Base-by-base conservation (phyloP, 2,888 invertebrate genomes). In the Synanthedon andrenaeformis region DNA sequence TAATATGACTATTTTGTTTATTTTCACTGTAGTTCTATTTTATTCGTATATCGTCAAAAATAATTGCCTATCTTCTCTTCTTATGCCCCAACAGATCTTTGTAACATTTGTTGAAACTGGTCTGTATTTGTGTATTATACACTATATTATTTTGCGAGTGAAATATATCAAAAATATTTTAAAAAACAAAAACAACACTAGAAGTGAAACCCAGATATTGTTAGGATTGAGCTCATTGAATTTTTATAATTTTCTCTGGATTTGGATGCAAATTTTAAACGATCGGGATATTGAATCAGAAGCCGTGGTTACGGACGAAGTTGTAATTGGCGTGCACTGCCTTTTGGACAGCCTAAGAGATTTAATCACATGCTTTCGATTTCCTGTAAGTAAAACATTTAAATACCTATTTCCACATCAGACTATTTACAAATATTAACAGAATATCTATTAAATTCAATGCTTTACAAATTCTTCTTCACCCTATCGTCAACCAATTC, bases 101-200 rank as follows among this genome's bases (percentile, higher is more conserved):
- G 11, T 45, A 6, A 45, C 6, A 13, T 45, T 3, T 14, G 56
- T 66, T 12, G 73, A 78, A 55, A 66, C 71, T 23, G 45, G 64
- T 12, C 62, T 75, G 41, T 57, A 65, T 14, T 67, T 64, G 35
- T 58, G 62, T 4, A 64, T 79, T 13, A 55, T 79, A 8, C 56
- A 60, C 51, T 67, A 71, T 23, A 56, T 79, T 42, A 59, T 52
- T 17, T 56, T 61, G 51, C 63, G 78, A 57, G 58, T 74, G 3
- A 59, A 65, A 52, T 69, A 71, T 54, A 59, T 77, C 0, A 77
- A 77, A 53, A 56, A 63, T 19, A 42, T 60, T 48, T 54, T 77
- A 23, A 51, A 58, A 45, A 61, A 55, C 4, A 3, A n/a, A 35
- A 35, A 35, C 35, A 35, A 6, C 35, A 35, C 35, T 35, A 8